phyloP scores from a whole-genome alignment of 2,113 vertebrate species.

The Halichoerus grypus region DNA sequence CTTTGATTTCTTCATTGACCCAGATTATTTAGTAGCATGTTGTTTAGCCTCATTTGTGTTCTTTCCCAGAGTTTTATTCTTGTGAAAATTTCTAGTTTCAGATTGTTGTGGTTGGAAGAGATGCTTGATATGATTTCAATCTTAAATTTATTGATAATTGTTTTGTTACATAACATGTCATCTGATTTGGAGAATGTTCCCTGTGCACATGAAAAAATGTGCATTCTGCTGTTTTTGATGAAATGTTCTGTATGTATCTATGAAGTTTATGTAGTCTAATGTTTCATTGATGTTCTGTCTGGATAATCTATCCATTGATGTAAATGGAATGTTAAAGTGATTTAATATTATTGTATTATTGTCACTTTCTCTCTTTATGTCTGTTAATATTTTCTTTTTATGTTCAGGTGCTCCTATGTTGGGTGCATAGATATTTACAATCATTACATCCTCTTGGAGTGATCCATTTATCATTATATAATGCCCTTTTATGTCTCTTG shows the following conservation, averaged over 20 bases:
- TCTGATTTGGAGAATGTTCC: neutral
- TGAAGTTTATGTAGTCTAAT: neutral
- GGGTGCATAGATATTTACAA: neutral
- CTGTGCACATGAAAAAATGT: neutral
- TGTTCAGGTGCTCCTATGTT: neutral
- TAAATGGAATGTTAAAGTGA: neutral
- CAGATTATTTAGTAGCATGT: neutral
- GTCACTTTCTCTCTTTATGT: neutral
- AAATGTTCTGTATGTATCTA: neutral
- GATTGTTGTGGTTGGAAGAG: neutral
- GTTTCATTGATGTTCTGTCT: neutral
- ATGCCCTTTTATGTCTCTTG: neutral
- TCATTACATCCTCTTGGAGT: neutral
- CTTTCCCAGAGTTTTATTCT: neutral
- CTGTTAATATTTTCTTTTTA: neutral
- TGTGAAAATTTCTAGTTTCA: neutral
- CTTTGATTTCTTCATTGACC: neutral
- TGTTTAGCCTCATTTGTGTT: neutral
- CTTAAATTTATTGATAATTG: neutral
- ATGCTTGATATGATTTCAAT: neutral
- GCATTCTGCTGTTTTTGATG: neutral
- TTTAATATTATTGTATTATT: neutral
- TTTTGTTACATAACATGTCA: neutral
- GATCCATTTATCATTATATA: neutral
- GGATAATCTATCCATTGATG: neutral